Evolutionary conservation across 2,888 invertebrate genomes (phyloP).

Genomic region (Lithophane ornitopus): DNA sequence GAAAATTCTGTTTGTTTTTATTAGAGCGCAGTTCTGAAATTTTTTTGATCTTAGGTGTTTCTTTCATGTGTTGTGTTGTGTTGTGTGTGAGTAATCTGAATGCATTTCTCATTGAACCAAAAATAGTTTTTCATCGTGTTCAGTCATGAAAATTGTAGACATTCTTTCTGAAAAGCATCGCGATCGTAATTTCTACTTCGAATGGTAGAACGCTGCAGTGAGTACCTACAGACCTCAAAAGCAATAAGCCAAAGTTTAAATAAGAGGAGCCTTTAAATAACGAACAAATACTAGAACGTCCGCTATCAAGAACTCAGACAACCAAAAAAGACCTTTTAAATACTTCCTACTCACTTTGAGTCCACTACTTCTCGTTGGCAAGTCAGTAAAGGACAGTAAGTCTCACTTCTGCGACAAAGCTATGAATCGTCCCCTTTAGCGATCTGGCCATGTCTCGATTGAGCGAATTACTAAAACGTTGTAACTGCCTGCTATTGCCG

Average conservation of each 20-base stretch:
- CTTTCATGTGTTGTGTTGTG: constrained; percentile 42
- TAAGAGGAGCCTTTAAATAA: constrained; percentile 49
- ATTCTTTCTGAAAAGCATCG: constrained; percentile 27
- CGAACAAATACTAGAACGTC: constrained; percentile 55
- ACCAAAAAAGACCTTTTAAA: constrained; percentile 62
- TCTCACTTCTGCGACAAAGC: constrained; percentile 83
- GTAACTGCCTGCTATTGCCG: constrained; percentile 66
- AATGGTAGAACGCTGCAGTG: constrained; percentile 11
- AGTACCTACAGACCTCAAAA: constrained; percentile 31
- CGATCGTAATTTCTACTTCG: constrained; percentile 10
- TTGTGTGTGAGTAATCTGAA: constrained; percentile 38
- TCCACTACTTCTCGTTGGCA: constrained; percentile 66
- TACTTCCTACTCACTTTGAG: constrained; percentile 71
- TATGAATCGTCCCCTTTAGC: constrained; percentile 78
- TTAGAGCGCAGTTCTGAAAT: constrained; percentile 16
- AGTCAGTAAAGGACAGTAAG: constrained; percentile 78
- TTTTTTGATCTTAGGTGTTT: constrained; percentile 35
- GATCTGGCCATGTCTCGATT: constrained; percentile 69
- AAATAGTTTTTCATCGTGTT: constrained; percentile 47
- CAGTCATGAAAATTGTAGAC: constrained; percentile 9
- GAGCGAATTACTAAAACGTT: constrained; percentile 74
- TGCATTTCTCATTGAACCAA: constrained; percentile 51
- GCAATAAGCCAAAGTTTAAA: constrained; percentile 55
- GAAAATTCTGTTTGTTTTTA: constrained; percentile 44
- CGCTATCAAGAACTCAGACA: constrained; percentile 60